A percentile compares a stretch with the other conserved stretches of the same genome.
Conservation (phyloP, 2,797 vertebrate genomes). For the Pseudochromis fuscus region DNA sequence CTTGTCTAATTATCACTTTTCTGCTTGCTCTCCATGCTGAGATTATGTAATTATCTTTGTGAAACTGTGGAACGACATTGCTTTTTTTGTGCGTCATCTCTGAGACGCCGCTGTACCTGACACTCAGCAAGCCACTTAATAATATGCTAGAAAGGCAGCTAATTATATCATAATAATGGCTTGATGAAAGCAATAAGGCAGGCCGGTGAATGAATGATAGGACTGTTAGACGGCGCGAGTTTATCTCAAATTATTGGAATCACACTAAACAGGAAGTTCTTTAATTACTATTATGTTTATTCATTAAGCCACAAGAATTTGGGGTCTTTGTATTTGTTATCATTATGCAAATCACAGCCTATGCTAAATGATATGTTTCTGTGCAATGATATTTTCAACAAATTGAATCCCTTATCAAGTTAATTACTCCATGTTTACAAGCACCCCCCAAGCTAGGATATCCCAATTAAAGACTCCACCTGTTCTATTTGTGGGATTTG, state of each 20-base stretch:
- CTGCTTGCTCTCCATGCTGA: slow-evolving; percentile 74
- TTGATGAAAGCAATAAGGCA: slow-evolving; percentile 81
- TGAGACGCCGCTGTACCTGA: slow-evolving; percentile 84
- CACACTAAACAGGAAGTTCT: slow-evolving; percentile 63
- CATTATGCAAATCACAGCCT: slow-evolving; percentile 64
- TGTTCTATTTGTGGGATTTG: slow-evolving; percentile 73
- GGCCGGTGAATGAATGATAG: slow-evolving; percentile 68
- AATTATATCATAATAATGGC: slow-evolving; percentile 87
- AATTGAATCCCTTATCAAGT: slow-evolving; percentile 77
- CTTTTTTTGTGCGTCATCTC: slow-evolving; percentile 78
- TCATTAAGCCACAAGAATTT: slow-evolving; percentile 60
- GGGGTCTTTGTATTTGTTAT: slow-evolving; percentile 58
- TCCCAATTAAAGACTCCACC: slow-evolving; percentile 81
- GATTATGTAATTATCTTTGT: slow-evolving; percentile 86
- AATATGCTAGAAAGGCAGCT: slow-evolving; percentile 83
- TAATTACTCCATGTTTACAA: slow-evolving; percentile 76
- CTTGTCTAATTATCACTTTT: slow-evolving; percentile 87
- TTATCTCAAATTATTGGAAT: slow-evolving; percentile 62
- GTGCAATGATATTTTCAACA: slow-evolving; percentile 67
- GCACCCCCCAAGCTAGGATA: slow-evolving; percentile 62
- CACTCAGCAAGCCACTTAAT: slow-evolving; percentile 85
- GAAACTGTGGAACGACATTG: slow-evolving; percentile 80
- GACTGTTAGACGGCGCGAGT: slow-evolving; percentile 46
- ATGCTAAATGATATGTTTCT: slow-evolving; percentile 65
- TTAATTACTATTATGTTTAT: slow-evolving; percentile 67